These are phyloP conservation scores for Lampris incognitus DNA, from an alignment of 2,113 vertebrate species.

Conservation along the genomic window DNA sequence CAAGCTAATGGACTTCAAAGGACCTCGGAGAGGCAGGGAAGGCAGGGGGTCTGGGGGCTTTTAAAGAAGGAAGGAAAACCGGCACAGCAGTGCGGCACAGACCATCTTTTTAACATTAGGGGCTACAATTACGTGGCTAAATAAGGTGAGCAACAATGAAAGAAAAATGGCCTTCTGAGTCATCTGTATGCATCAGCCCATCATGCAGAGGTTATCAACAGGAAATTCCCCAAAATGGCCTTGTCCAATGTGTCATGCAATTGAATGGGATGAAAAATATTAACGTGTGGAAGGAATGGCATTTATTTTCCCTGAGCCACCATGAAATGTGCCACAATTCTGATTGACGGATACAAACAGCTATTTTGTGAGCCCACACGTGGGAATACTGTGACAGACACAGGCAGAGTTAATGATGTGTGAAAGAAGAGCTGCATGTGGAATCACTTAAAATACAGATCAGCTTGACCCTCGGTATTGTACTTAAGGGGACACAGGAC, in stretches of 20 bases:
- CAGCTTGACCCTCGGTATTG: constrained; percentile 16
- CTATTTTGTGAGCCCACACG: background rate
- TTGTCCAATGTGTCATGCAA: too few relatives aligned
- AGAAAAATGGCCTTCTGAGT: too few relatives aligned
- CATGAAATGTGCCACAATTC: background rate
- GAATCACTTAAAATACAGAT: constrained; percentile 11
- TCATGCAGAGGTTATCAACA: too few relatives aligned
- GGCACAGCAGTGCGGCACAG: constrained; percentile 2
- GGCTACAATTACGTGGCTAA: background rate
- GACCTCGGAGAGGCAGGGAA: constrained; percentile 7
- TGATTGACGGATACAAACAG: constrained; percentile 21
- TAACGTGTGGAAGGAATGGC: too few relatives aligned
- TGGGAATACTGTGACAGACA: background rate
- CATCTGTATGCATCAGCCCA: too few relatives aligned
- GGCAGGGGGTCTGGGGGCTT: constrained; percentile 14
- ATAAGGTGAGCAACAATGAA: background rate
- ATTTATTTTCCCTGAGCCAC: too few relatives aligned
- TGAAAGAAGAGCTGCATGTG: constrained; percentile 17
- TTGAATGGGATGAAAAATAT: too few relatives aligned
- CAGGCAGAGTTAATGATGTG: constrained; percentile 14
- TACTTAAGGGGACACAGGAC: background rate
- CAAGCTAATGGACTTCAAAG: constrained; percentile 61
- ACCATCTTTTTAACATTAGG: background rate
- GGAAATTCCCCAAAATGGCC: too few relatives aligned
- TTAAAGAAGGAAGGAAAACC: constrained; percentile 3